Percentiles rank a stretch among this genome's conserved stretches.
These are phyloP conservation scores for Heliconius sara DNA, from an alignment of 2,888 invertebrate species.

Conservation along the genomic window DNA sequence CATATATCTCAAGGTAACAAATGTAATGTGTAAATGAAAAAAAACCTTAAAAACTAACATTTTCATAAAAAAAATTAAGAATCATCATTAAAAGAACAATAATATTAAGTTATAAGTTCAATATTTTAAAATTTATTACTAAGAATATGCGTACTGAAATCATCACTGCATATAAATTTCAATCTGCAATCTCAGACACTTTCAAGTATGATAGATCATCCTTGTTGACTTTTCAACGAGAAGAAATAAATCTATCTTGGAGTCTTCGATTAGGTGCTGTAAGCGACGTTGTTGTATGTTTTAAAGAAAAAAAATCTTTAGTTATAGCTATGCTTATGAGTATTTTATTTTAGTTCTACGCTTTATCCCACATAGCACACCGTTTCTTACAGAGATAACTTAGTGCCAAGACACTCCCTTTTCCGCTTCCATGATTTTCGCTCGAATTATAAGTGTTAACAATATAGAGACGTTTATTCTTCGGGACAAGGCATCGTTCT, in stretches of 20 bases:
- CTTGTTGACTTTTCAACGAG: conserved; percentile 38
- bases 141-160: conserved; percentile 12
- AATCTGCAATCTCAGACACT: conserved; percentile 42
- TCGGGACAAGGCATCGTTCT: too few species aligned
- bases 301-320: not conserved
- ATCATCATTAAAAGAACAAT: not conserved
- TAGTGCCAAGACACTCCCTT: not conserved
- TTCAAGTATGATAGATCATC: conserved; percentile 42
- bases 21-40: too few species aligned
- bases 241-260: conserved; percentile 23
- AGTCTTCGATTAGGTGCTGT: conserved; percentile 11
- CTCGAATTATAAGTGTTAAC: too few species aligned
- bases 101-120: not conserved
- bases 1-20: too few species aligned
- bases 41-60: too few species aligned
- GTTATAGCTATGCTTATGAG: not conserved
- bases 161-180: conserved; percentile 23
- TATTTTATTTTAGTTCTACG: not conserved
- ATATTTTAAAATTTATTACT: not conserved
- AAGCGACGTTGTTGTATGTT: not conserved
- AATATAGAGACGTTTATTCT: too few species aligned
- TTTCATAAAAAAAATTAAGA: not conserved
- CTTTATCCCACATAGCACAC: not conserved
- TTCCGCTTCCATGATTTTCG: not conserved
- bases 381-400: too few species aligned